Evolutionary conservation across 2,888 invertebrate species (phyloP), one percentile per base, ranked within the genome.

Genomic region (Matsumyia berberina): DNA sequence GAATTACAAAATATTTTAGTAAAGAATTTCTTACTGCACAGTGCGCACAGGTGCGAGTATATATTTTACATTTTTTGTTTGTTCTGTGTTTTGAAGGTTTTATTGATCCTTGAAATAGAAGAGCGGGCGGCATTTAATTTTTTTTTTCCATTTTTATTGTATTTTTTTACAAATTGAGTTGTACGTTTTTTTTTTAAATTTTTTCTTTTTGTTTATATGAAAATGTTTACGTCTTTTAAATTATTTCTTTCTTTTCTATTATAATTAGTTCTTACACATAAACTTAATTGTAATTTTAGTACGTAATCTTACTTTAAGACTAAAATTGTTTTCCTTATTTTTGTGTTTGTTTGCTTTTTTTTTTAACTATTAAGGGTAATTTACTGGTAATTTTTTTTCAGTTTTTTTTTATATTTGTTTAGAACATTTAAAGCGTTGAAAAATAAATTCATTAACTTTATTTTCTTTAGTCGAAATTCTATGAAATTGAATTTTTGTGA

Each of bases 211-310:
- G 49, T 64, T 85, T 74, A 55, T 85, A 80, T 76, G 85, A 85
- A 85, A 85, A 80, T 78, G 42, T 85, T 76, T 73, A 37, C n/a
- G 35, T 64, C 66, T 64, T 33, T 55, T 42, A 33, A 42, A 67
- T 58, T 57, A 64, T 46, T 70, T 72, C 35, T 24, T 70, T 66
- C 80, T 72, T 44, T 70, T 66, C 80, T 80, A 85, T 76, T 85
- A 80, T 70, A 76, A 85, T 85, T 85, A 85, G 70, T 80, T 74
- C 85, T 85, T 85, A 80, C 55, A 80, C 80, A 70, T 70, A 80
- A 80, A 85, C 85, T 80, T 85, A 85, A 60, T 70, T 70, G 37
- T 80, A 85, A 76, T 72, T 80, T 85, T 85, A 80, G 85, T 85
- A 85, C 69, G 76, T 72, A 86, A 80, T 76, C 76, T 66, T 60